Percentiles rank a stretch among this genome's conserved stretches.
These are phyloP conservation scores for Epizoanthus rinbou DNA, from an alignment of 92 coral and sea anemone genomes.

Conservation along the genomic window DNA sequence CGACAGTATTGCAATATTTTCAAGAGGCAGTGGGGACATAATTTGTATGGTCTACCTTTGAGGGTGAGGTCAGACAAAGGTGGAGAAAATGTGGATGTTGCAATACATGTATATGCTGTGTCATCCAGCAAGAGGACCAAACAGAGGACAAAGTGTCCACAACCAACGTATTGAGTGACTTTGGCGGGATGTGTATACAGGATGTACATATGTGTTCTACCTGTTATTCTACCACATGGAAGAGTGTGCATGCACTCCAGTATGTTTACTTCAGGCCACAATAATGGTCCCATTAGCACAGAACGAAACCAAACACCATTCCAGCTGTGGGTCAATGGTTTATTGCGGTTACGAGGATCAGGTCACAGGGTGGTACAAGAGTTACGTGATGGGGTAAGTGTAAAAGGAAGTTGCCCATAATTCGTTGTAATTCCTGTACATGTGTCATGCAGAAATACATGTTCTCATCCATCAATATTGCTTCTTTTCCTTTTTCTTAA, in stretches of 20 bases:
- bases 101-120: conserved; percentile 24
- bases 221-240: conserved; percentile 43
- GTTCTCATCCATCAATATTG: too few relatives aligned
- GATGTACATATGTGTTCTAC: conserved; percentile 44
- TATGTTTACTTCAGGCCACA: conserved; percentile 38
- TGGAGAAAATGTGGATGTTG: conserved; percentile 27
- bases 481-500: too few relatives aligned
- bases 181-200: conserved; percentile 45
- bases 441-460: too few relatives aligned
- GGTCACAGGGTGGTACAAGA: conserved; percentile 41
- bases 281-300: conserved; percentile 52
- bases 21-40: neutral
- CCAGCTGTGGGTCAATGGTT: conserved; percentile 50
- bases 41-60: neutral
- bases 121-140: conserved; percentile 34
- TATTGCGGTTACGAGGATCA: conserved; percentile 26
- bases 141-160: conserved; percentile 39
- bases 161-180: conserved; percentile 42
- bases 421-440: too few relatives aligned
- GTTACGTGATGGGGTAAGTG: too few relatives aligned
- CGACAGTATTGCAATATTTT: conserved; percentile 9
- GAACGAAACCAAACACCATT: conserved; percentile 48
- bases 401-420: too few relatives aligned
- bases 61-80: conserved; percentile 16
- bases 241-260: conserved; percentile 36